Evolutionary conservation across 2,888 invertebrate genomes (phyloP).

Genomic region (Leptinotarsa haldemani): DNA sequence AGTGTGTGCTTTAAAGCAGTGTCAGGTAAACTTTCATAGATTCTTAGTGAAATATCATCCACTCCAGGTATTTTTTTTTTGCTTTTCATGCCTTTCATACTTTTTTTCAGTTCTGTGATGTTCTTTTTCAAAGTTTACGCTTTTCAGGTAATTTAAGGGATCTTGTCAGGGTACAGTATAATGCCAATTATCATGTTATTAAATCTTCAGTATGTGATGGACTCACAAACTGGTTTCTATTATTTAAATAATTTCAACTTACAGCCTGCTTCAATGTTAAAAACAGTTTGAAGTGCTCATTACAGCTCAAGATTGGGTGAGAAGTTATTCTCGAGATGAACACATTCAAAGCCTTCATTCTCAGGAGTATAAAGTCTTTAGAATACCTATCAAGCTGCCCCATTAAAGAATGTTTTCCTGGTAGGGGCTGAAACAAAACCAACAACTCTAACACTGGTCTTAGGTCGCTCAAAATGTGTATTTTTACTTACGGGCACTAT

Average conservation of each 20-base stretch:
- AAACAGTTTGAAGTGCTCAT: slow-evolving; percentile 74
- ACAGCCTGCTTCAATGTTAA: slow-evolving; percentile 75
- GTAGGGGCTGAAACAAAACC: slow-evolving; percentile 71
- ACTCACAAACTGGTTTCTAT: background rate
- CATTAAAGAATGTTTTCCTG: slow-evolving; percentile 76
- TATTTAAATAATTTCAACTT: slow-evolving; percentile 33
- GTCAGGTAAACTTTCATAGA: too few relatives aligned
- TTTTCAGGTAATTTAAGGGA: too few relatives aligned
- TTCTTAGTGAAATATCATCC: too few relatives aligned
- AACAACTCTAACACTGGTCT: slow-evolving; percentile 36
- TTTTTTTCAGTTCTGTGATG: too few relatives aligned
- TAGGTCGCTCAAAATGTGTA: background rate
- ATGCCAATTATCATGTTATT: too few relatives aligned
- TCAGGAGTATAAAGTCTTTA: slow-evolving; percentile 75
- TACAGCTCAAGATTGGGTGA: slow-evolving; percentile 77
- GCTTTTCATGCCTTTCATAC: too few relatives aligned
- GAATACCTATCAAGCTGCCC: slow-evolving; percentile 78
- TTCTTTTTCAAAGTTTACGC: too few relatives aligned
- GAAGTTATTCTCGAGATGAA: slow-evolving; percentile 75
- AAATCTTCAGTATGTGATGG: too few relatives aligned
- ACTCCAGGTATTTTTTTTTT: too few relatives aligned
- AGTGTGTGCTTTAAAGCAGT: too few relatives aligned
- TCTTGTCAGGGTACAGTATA: too few relatives aligned
- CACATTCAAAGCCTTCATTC: slow-evolving; percentile 75
- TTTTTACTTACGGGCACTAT: slow-evolving; percentile 73